A percentile compares a stretch with the other conserved stretches of the same genome.
These are phyloP conservation scores for Myotis yumanensis DNA, from an alignment of 2,113 vertebrate genomes.

Conservation along the genomic window DNA sequence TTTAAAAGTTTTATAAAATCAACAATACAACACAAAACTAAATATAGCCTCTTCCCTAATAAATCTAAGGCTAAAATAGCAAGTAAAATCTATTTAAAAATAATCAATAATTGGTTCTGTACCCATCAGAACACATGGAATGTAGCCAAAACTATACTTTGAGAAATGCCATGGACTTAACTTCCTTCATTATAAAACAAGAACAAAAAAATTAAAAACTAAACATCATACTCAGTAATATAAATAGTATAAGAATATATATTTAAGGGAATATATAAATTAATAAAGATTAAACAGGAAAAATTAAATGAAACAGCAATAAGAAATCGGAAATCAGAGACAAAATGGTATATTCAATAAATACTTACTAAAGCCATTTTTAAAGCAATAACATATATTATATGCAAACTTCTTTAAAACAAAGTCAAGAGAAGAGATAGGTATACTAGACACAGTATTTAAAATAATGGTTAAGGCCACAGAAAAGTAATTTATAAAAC, in stretches of 20 bases:
- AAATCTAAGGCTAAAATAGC: not conserved
- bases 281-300: not conserved
- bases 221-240: not conserved
- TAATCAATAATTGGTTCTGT: not conserved
- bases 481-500: not conserved
- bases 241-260: not conserved
- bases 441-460: not conserved
- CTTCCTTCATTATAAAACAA: not conserved
- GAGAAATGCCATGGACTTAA: not conserved
- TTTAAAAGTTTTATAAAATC: not conserved
- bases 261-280: not conserved
- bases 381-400: not conserved
- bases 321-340: not conserved
- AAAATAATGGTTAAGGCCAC: not conserved
- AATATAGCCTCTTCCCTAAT: not conserved
- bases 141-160: not conserved
- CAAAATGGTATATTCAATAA: not conserved
- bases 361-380: not conserved
- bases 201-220: not conserved
- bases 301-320: not conserved
- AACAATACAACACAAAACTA: not conserved
- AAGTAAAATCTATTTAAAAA: slow-evolving; percentile 18
- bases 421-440: not conserved
- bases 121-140: not conserved
- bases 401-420: not conserved